phyloP scores from a whole-genome alignment of 2,888 invertebrate genomes.

The Sinodicranocentrus sp. region DNA sequence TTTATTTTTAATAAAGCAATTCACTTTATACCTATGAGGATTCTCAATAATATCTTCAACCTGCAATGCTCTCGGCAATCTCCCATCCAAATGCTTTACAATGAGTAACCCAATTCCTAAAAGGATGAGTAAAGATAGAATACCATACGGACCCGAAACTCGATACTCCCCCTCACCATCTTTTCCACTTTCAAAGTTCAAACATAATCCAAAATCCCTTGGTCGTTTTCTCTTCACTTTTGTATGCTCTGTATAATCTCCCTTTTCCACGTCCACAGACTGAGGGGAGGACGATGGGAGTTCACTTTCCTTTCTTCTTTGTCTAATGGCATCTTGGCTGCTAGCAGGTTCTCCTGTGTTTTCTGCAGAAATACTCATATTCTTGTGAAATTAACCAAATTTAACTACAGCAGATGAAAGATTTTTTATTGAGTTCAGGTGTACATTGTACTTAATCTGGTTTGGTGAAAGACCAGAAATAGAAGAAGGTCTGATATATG shows the following conservation, averaged over 20 bases:
- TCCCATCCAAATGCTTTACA: conserved; percentile 71
- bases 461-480: too few relatives aligned
- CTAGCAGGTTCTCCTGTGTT: background rate
- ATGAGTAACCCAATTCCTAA: conserved; percentile 52
- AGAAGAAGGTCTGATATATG: too few relatives aligned
- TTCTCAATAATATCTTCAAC: conserved; percentile 51
- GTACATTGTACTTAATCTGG: too few relatives aligned
- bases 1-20: background rate
- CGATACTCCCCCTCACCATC: conserved; percentile 21
- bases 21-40: conserved; percentile 61
- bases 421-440: too few relatives aligned
- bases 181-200: background rate
- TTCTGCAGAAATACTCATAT: background rate
- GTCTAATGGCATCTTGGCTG: background rate
- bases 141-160: conserved; percentile 43
- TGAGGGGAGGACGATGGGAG: background rate
- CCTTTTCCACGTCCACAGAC: background rate
- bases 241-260: background rate
- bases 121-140: conserved; percentile 47
- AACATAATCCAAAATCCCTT: conserved; percentile 9
- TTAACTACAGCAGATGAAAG: too few relatives aligned
- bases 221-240: background rate
- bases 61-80: conserved; percentile 66
- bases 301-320: background rate
- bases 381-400: too few relatives aligned